Evolutionary conservation across 2,888 invertebrate genomes (phyloP).

Genomic region (Lomographa bimaculata): DNA sequence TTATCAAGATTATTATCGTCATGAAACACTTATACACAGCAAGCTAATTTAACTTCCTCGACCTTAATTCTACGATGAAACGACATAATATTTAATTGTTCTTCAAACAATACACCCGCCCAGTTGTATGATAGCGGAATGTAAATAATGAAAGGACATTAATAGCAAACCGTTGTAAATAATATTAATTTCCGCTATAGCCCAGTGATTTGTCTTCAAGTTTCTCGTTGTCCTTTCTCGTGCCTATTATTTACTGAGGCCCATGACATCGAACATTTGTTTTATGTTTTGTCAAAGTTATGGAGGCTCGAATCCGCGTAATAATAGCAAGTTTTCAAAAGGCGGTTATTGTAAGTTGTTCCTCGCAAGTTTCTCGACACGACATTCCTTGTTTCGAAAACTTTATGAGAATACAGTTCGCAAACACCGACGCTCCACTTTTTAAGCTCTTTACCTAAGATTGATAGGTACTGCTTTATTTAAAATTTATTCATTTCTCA

Average conservation of each 20-base stretch:
- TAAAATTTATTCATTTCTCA: no score
- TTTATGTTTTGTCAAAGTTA: slow-evolving; percentile 1
- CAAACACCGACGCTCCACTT: slow-evolving; percentile 2
- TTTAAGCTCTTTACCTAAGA: slow-evolving; percentile 5
- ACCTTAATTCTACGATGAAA: slow-evolving; percentile 17
- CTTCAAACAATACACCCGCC: slow-evolving; percentile 3
- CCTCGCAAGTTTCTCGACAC: slow-evolving; percentile 2
- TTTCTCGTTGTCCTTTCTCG: slow-evolving; percentile 4
- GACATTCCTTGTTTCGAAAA: slow-evolving; percentile 13
- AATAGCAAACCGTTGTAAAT: slow-evolving; percentile 14
- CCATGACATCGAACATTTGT: not conserved
- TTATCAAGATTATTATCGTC: slow-evolving; percentile 12
- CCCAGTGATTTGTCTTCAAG: slow-evolving; percentile 9
- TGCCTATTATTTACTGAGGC: slow-evolving; percentile 6
- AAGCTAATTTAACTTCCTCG: slow-evolving; percentile 14
- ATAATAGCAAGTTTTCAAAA: slow-evolving; percentile 11
- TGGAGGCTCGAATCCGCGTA: not conserved
- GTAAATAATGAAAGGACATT: slow-evolving; percentile 11
- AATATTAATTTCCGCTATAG: slow-evolving; percentile 12
- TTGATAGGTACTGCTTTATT: no score
- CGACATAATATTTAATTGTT: not conserved
- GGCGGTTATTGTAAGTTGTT: slow-evolving; percentile 7
- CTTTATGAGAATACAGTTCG: slow-evolving; percentile 13
- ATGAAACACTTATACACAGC: slow-evolving; percentile 12
- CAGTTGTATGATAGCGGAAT: not conserved